These are phyloP conservation scores for Struthio camelus DNA, from an alignment of 2,113 vertebrate genomes.

Conservation along the genomic window DNA sequence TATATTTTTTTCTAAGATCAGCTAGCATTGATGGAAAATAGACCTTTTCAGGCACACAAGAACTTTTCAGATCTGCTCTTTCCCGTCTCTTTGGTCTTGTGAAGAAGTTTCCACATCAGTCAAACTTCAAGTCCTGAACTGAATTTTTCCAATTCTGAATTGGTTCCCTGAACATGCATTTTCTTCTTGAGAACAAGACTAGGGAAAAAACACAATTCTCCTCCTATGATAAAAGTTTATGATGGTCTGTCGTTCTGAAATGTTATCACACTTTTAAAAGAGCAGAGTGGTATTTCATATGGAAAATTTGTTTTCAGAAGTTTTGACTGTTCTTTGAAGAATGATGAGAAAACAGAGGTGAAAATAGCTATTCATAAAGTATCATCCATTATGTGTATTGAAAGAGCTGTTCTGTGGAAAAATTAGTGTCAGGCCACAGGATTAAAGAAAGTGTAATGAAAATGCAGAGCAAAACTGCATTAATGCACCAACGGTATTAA, in stretches of 20 bases:
- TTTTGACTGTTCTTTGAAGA: neutral
- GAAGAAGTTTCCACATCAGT: neutral
- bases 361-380: neutral
- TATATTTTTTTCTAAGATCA: neutral
- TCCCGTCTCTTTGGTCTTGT: neutral
- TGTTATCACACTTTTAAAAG: neutral
- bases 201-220: neutral
- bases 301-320: neutral
- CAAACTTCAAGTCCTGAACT: neutral
- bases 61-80: neutral
- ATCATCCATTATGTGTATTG: neutral
- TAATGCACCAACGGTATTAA: neutral
- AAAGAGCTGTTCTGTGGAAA: neutral
- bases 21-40: neutral
- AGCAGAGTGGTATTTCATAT: neutral
- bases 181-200: neutral
- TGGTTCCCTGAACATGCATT: neutral
- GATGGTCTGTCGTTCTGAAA: neutral
- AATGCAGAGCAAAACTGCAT: neutral
- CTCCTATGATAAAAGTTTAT: accelerated
- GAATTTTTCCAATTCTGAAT: neutral
- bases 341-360: neutral
- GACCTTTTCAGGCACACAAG: neutral
- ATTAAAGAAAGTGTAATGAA: neutral
- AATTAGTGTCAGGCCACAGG: accelerated